Conservation (phyloP, 92 coral and sea anemone genomes). For the Galaxea fascicularis region DNA sequence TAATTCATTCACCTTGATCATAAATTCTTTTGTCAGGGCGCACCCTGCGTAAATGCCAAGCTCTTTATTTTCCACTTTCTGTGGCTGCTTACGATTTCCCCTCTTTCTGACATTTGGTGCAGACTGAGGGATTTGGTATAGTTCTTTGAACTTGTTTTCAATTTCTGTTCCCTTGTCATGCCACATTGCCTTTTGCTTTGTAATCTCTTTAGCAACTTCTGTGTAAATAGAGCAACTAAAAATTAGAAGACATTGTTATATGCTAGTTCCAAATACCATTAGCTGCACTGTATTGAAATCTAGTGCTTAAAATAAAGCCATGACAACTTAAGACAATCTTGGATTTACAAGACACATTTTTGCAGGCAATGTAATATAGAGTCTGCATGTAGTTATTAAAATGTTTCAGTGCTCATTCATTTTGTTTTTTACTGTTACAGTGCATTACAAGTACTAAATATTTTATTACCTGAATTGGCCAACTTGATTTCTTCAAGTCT, state of each 20-base stretch:
- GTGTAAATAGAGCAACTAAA: conserved; percentile 9
- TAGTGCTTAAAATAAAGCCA: not conserved
- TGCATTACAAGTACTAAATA: not conserved
- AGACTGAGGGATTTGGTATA: conserved; percentile 14
- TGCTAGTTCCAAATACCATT: not conserved
- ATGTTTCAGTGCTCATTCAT: not conserved
- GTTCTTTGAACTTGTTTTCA: conserved; percentile 24
- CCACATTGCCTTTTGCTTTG: conserved; percentile 10
- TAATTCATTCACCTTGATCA: conserved; percentile 41
- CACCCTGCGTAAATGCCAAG: conserved; percentile 28
- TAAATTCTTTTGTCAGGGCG: conserved; percentile 34
- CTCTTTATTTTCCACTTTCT: conserved; percentile 19
- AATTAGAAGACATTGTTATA: not conserved
- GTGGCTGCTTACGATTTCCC: not conserved
- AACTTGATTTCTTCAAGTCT: conserved; percentile 27
- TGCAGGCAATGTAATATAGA: no score
- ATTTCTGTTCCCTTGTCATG: conserved; percentile 22
- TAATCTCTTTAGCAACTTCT: conserved; percentile 35
- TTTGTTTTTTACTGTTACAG: not conserved
- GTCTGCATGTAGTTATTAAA: not conserved
- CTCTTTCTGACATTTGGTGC: conserved; percentile 27
- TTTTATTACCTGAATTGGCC: not conserved
- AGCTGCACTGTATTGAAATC: no score
- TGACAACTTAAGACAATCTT: not conserved
- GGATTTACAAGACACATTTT: not conserved